Evolutionary conservation across 2,888 invertebrate species (phyloP).

Genomic region (Druceiella hillmani): DNA sequence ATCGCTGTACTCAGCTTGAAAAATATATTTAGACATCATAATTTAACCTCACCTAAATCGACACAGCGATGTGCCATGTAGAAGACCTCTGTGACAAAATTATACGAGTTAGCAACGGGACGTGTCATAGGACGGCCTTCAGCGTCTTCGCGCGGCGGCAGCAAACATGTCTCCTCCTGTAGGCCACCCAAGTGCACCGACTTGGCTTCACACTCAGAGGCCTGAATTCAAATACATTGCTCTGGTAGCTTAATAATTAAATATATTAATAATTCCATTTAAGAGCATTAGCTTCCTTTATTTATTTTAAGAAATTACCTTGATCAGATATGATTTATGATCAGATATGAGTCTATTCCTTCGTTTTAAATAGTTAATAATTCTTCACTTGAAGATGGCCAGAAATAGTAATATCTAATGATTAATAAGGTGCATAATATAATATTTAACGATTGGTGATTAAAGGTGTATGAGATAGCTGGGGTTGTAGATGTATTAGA

Average conservation of each 20-base stretch:
- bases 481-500: too few species aligned
- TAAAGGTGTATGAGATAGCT: too few species aligned
- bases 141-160: conserved; percentile 59
- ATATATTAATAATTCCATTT: too few species aligned
- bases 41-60: conserved; percentile 66
- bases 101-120: conserved; percentile 56
- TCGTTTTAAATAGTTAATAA: too few species aligned
- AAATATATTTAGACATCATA: conserved; percentile 2
- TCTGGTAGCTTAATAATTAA: conserved; percentile 4
- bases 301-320: too few species aligned
- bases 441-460: too few species aligned
- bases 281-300: too few species aligned
- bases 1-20: neutral
- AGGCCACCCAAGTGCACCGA: conserved; percentile 67
- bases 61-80: conserved; percentile 85
- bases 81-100: conserved; percentile 88
- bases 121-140: conserved; percentile 41
- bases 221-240: conserved; percentile 34
- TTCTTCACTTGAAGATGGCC: too few species aligned
- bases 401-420: too few species aligned
- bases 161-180: conserved; percentile 71
- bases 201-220: conserved; percentile 53
- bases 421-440: too few species aligned
- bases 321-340: too few species aligned
- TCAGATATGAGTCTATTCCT: too few species aligned